These are phyloP conservation scores for Malurus leucopterus DNA, from an alignment of 2,797 vertebrate genomes.

Conservation along the genomic window DNA sequence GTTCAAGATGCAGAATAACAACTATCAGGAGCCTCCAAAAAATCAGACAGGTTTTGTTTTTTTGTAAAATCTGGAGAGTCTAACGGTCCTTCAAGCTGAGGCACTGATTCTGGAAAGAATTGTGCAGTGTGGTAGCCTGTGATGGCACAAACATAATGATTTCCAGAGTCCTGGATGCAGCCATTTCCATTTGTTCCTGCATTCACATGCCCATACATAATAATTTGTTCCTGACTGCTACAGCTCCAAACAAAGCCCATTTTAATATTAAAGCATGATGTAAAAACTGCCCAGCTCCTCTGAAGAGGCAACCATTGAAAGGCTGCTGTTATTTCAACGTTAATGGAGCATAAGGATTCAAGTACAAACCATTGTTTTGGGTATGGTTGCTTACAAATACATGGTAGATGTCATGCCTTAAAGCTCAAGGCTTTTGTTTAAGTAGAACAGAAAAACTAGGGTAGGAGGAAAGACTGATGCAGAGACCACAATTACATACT, in stretches of 20 bases:
- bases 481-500: not conserved
- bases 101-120: not conserved
- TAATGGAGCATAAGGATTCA: not conserved
- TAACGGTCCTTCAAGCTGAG: not conserved
- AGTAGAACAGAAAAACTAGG: slow-evolving; percentile 12
- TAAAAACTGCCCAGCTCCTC: not conserved
- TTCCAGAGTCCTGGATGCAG: slow-evolving; percentile 34
- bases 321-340: not conserved
- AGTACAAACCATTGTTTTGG: not conserved
- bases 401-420: not conserved
- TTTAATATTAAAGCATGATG: slow-evolving; percentile 23
- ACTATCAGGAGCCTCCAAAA: not conserved
- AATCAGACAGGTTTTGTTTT: not conserved
- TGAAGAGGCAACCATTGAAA: slow-evolving; percentile 1
- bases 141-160: not conserved
- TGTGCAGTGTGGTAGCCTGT: not conserved
- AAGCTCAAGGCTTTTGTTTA: slow-evolving; percentile 10
- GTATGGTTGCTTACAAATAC: not conserved
- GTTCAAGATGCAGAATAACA: not conserved
- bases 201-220: not conserved
- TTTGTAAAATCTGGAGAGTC: not conserved
- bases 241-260: not conserved
- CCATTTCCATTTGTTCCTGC: slow-evolving; percentile 21
- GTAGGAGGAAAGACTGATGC: not conserved
- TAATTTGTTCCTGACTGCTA: not conserved